These are phyloP conservation scores for Stylophora pistillata DNA, from an alignment of 64 coral and sea anemone genomes.

Conservation along the genomic window DNA sequence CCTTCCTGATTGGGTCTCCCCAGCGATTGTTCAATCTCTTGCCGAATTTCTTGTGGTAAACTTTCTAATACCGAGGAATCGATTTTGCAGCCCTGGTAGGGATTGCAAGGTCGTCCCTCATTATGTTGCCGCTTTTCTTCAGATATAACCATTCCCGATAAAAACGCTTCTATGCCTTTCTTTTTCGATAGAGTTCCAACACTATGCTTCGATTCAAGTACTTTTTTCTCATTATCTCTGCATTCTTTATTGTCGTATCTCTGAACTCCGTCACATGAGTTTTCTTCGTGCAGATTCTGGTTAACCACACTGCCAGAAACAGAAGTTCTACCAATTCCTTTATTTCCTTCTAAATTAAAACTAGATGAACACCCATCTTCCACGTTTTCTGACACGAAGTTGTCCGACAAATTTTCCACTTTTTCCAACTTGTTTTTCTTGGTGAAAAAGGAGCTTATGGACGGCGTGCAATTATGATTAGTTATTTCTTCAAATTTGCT, in stretches of 20 bases:
- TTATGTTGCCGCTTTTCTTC: neutral
- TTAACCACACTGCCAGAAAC: neutral
- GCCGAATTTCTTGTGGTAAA: conserved; percentile 65
- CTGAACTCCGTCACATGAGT: neutral
- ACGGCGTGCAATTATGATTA: conserved; percentile 24
- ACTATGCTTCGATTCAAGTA: neutral
- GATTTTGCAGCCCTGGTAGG: conserved; percentile 61
- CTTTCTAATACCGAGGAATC: conserved; percentile 56
- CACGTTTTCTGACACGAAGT: neutral
- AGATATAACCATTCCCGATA: neutral
- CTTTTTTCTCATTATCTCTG: neutral
- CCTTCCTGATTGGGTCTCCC: neutral
- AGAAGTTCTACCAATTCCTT: neutral
- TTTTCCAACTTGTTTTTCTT: conserved; percentile 19
- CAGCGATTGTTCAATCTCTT: conserved; percentile 65
- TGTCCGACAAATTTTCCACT: neutral
- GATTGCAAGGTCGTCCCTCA: neutral
- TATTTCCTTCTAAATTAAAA: neutral
- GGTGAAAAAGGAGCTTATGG: conserved; percentile 84
- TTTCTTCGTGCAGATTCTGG: neutral
- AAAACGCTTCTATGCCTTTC: conserved; percentile 18
- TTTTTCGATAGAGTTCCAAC: neutral
- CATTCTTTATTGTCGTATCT: neutral
- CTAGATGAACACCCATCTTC: neutral
- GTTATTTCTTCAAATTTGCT: conserved; percentile 85